Evolutionary conservation across 2,113 vertebrate species (phyloP).

Genomic region (Aspiorhynchus laticeps): DNA sequence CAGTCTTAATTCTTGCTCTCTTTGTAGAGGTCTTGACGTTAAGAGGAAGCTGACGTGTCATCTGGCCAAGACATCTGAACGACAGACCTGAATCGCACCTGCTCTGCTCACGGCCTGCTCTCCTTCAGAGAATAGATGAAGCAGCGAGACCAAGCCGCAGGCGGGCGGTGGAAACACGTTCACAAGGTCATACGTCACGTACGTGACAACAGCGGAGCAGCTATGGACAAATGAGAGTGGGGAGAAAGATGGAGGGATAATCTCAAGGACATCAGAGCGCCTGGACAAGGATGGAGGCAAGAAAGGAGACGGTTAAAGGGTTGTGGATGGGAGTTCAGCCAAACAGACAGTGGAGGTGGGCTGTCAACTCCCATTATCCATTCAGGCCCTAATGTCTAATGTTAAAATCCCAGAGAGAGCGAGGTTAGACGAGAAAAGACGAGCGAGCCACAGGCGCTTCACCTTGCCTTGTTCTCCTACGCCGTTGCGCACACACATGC

Average conservation of each 20-base stretch:
- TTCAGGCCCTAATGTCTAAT: slow-evolving; percentile 30
- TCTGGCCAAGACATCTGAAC: slow-evolving; percentile 28
- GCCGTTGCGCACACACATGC: neutral
- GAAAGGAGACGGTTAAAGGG: slow-evolving; percentile 22
- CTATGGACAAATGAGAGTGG: slow-evolving; percentile 26
- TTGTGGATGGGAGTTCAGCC: slow-evolving; percentile 18
- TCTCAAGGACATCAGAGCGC: slow-evolving; percentile 37
- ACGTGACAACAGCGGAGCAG: slow-evolving; percentile 21
- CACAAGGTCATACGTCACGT: slow-evolving; percentile 32
- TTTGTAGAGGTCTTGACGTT: slow-evolving; percentile 1
- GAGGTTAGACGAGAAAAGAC: slow-evolving; percentile 20
- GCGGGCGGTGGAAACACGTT: neutral
- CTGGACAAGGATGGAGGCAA: slow-evolving; percentile 15
- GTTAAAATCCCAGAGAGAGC: slow-evolving; percentile 15
- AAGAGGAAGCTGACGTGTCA: slow-evolving; percentile 24
- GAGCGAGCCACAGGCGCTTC: slow-evolving; percentile 41
- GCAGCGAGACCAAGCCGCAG: slow-evolving; percentile 1
- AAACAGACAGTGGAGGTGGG: slow-evolving; percentile 31
- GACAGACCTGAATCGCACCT: slow-evolving; percentile 8
- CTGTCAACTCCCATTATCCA: slow-evolving; percentile 40
- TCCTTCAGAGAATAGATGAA: slow-evolving; percentile 30
- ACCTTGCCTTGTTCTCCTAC: slow-evolving; percentile 18
- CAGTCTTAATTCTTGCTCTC: neutral
- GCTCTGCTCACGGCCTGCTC: slow-evolving; percentile 3
- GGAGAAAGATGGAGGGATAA: slow-evolving; percentile 36